Evolutionary conservation across 2,888 invertebrate genomes (phyloP), one percentile per base, ranked within the genome.

Genomic region (Ophonus ardosiacus): DNA sequence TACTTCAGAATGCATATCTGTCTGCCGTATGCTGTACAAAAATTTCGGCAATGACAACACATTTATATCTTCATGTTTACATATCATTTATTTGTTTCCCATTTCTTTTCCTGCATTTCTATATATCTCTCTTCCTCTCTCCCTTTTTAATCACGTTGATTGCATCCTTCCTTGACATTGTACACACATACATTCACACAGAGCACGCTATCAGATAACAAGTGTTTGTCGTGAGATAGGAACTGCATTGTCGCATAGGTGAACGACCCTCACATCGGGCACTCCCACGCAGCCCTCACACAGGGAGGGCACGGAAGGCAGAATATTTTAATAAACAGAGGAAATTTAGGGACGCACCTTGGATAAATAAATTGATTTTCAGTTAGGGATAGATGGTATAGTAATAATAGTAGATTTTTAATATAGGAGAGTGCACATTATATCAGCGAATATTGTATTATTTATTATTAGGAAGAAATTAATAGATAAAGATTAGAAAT

Each of bases 211-310:
- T 51, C 43, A 51, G 43, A 51, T 51, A 51, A 51, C 43, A 51
- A 51, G 43, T 51, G 43, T 10, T 10, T 51, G 43, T 63, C 63
- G 63, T 63, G 63, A 24, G 63, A 63, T 24, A 63, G 59, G 59
- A 63, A 63, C 24, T 63, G 63, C 63, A 63, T 63, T 63, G 63
- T 63, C 63, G 21, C 3, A 18, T 63, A 21, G 63, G 63, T 63
- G 63, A 63, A 63, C 63, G 63, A 63, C 63, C 63, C 24, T 21
- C 13, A 21, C 31, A 31, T 6, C 31, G 31, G 63, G 24, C 24
- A 51, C 43, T 51, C 43, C 43, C 43, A 51, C 43, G 13, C 43
- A 51, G 8, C 43, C 43, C 43, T 51, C 43, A 13, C 5, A 7
- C 43, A 31, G 13, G 43, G 13, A 51, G 43, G 13, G 7, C 43